phyloP scores from a whole-genome alignment of 2,888 invertebrate species.

The Pseudococcus jackbeardsleyi region DNA sequence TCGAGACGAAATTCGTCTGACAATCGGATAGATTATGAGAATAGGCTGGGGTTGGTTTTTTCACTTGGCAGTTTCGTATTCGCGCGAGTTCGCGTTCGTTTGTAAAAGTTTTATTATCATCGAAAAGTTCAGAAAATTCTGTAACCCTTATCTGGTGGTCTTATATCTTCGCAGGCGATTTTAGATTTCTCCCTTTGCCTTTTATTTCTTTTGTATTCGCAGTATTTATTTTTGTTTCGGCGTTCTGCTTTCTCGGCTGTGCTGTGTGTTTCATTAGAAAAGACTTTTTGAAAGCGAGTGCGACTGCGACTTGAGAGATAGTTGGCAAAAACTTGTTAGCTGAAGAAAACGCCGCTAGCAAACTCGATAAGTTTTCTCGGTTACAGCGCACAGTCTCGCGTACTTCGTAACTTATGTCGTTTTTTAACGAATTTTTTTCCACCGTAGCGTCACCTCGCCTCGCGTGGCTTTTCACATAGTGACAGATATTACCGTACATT shows the following conservation, averaged over 20 bases:
- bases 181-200: constrained; percentile 4
- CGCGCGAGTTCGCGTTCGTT: constrained; percentile 18
- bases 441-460: neutral
- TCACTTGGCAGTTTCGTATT: neutral
- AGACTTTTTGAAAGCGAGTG: neutral
- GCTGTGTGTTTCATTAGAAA: constrained; percentile 30
- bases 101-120: constrained; percentile 52
- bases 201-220: constrained; percentile 52
- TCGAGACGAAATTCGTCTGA: constrained; percentile 32
- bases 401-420: constrained; percentile 19
- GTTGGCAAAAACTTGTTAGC: constrained; percentile 46
- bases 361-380: constrained; percentile 41
- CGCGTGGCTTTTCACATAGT: neutral
- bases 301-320: constrained; percentile 7
- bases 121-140: constrained; percentile 46
- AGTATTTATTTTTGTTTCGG: constrained; percentile 47
- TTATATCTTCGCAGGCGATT: constrained; percentile 51
- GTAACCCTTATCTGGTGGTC: constrained; percentile 45
- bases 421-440: constrained; percentile 18
- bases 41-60: constrained; percentile 7
- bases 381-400: neutral
- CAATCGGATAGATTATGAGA: constrained; percentile 48
- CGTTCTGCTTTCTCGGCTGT: constrained; percentile 6
- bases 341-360: constrained; percentile 2
- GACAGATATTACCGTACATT: neutral